phyloP scores from a whole-genome alignment of 2,888 invertebrate species.

The Andrena hattorfiana region DNA sequence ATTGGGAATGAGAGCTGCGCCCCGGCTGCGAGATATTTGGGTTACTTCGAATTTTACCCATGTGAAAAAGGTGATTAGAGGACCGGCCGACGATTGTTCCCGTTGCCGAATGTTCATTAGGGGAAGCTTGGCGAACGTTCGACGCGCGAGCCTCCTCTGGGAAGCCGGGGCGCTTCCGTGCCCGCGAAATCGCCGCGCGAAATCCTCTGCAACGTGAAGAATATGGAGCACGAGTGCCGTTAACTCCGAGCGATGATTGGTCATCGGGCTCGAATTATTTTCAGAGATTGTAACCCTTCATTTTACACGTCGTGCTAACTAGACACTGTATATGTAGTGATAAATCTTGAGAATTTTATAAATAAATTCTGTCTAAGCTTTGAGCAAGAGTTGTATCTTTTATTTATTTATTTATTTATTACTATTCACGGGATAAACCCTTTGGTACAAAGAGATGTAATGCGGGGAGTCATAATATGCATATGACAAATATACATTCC shows the following conservation, averaged over 20 bases:
- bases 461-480: no score
- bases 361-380: background rate
- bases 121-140: constrained; percentile 32
- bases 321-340: no score
- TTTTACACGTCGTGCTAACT: background rate
- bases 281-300: background rate
- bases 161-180: constrained; percentile 13
- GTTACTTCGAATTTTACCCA: constrained; percentile 65
- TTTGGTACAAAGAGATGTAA: no score
- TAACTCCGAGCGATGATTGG: no score
- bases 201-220: background rate
- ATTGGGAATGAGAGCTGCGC: constrained; percentile 68
- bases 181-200: constrained; percentile 1
- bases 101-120: constrained; percentile 59
- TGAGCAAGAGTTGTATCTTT: background rate
- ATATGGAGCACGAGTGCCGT: background rate
- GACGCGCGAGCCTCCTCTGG: constrained; percentile 12
- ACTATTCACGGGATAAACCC: no score
- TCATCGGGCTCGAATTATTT: background rate
- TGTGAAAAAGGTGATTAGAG: constrained; percentile 67
- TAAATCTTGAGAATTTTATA: background rate
- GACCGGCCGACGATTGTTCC: constrained; percentile 56
- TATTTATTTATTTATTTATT: no score
- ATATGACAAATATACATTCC: no score
- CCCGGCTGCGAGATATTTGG: constrained; percentile 69